Evolutionary conservation across 2,888 invertebrate species (phyloP).

Genomic region (Drosophila meridionalis): DNA sequence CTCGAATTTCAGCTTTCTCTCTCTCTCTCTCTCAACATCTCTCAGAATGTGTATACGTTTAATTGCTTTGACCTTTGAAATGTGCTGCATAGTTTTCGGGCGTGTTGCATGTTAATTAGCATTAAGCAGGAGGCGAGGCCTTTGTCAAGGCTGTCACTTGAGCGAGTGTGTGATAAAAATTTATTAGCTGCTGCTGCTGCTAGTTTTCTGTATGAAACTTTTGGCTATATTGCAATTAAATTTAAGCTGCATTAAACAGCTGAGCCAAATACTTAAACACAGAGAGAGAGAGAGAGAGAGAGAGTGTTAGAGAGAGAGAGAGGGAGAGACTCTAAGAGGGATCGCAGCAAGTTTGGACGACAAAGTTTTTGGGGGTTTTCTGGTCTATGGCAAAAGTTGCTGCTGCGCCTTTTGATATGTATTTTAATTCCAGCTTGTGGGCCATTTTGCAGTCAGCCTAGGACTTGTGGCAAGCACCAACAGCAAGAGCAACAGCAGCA

Average conservation of each 20-base stretch:
- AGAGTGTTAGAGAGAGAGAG: not conserved
- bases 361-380: conserved; percentile 67
- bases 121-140: conserved; percentile 60
- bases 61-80: conserved; percentile 84
- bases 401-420: conserved; percentile 77
- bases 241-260: conserved; percentile 82
- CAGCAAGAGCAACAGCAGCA: conserved; percentile 36
- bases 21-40: not conserved
- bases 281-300: not conserved
- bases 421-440: conserved; percentile 77
- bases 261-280: conserved; percentile 37
- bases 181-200: conserved; percentile 52
- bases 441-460: conserved; percentile 67
- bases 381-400: conserved; percentile 75
- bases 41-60: conserved; percentile 59
- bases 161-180: conserved; percentile 71
- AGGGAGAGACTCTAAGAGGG: not conserved
- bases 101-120: conserved; percentile 78
- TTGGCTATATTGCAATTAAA: conserved; percentile 80
- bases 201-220: conserved; percentile 62
- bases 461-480: conserved; percentile 57
- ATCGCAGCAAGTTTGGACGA: conserved; percentile 62
- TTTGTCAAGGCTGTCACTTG: conserved; percentile 54
- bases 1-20: conserved; percentile 20
- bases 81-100: conserved; percentile 64